phyloP scores from a whole-genome alignment of 2,797 vertebrate species.

The Notamacropus eugenii region DNA sequence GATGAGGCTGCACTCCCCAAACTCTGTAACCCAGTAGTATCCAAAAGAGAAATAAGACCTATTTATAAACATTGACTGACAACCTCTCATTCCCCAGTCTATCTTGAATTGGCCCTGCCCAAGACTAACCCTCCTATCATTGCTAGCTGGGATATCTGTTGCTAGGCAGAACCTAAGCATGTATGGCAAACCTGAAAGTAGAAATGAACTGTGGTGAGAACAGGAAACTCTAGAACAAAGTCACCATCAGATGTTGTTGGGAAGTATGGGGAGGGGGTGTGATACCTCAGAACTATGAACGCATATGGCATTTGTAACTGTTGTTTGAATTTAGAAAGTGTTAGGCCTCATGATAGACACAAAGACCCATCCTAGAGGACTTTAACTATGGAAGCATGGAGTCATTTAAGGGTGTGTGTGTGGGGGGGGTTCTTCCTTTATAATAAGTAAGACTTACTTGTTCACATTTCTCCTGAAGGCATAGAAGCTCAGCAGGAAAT shows the following conservation, averaged over 20 bases:
- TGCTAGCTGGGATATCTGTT: neutral
- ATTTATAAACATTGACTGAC: neutral
- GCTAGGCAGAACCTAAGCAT: neutral
- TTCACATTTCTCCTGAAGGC: neutral
- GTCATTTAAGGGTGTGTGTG: neutral
- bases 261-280: neutral
- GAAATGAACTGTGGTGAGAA: neutral
- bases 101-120: neutral
- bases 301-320: neutral
- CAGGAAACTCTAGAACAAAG: neutral
- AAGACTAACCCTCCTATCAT: neutral
- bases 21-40: too few relatives aligned
- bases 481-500: neutral
- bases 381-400: neutral
- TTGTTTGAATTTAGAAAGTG: neutral
- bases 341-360: neutral
- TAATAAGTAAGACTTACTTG: neutral
- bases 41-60: neutral
- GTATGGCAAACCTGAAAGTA: neutral
- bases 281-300: neutral
- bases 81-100: neutral
- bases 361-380: neutral
- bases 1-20: neutral
- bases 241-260: neutral
- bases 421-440: neutral